Percentiles rank a stretch among this genome's conserved stretches.
These are phyloP conservation scores for Scyliorhinus canicula DNA, from an alignment of 2,797 vertebrate genomes.

Conservation along the genomic window DNA sequence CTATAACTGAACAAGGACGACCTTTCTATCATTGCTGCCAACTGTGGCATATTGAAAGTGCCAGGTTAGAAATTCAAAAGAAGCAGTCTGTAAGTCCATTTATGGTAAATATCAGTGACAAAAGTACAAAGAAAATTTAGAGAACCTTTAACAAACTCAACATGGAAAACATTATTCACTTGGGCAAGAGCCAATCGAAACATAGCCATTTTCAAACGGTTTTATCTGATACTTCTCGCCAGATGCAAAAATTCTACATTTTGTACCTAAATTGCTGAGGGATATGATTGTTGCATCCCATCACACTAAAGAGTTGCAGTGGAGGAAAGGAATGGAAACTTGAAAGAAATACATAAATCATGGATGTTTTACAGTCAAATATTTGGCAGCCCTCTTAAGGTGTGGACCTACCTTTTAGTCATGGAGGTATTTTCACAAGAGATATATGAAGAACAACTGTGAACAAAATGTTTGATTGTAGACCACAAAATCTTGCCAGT, in stretches of 20 bases:
- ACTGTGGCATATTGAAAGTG: neutral
- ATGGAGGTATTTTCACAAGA: neutral
- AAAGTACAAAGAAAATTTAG: slow-evolving; percentile 16
- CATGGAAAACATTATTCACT: slow-evolving; percentile 29
- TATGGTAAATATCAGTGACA: slow-evolving; percentile 12
- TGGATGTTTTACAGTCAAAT: neutral
- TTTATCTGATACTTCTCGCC: neutral
- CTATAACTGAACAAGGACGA: neutral
- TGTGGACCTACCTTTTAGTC: neutral
- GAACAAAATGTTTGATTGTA: neutral
- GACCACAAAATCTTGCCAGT: neutral
- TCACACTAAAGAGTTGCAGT: neutral
- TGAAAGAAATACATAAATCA: neutral
- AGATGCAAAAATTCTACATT: slow-evolving; percentile 1
- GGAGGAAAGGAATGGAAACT: slow-evolving; percentile 17
- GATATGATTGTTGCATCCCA: neutral
- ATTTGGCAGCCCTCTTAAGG: neutral
- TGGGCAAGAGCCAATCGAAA: neutral
- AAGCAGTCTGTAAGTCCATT: neutral
- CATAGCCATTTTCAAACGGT: neutral
- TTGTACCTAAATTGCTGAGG: neutral
- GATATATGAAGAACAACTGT: neutral
- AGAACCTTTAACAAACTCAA: slow-evolving; percentile 14
- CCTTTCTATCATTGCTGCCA: neutral
- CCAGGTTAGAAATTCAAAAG: neutral